phyloP scores from a whole-genome alignment of 2,888 invertebrate species.

The Cryptocephalus primarius region DNA sequence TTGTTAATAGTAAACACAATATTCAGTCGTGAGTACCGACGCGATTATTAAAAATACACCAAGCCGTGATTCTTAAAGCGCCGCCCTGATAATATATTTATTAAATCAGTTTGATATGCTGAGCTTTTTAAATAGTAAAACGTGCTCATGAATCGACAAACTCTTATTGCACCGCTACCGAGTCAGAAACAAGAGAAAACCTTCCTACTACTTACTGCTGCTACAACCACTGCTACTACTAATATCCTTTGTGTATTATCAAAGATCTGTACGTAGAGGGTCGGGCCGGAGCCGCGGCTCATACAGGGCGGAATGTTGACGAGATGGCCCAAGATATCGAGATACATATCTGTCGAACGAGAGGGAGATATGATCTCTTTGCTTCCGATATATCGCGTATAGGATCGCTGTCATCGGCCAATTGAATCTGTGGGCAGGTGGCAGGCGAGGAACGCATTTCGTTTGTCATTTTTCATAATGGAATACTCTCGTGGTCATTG shows the following conservation, averaged over 20 bases:
- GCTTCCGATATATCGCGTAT: constrained; percentile 12
- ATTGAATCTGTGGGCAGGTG: constrained; percentile 12
- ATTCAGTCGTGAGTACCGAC: no score
- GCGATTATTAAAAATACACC: no score
- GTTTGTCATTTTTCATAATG: constrained; percentile 2
- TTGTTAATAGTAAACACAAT: no score
- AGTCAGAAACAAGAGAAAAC: no score
- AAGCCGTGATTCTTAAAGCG: no score
- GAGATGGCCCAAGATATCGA: constrained; percentile 1
- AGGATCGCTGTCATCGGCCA: constrained; percentile 13
- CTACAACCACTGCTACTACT: constrained; percentile 1
- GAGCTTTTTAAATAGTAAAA: no score
- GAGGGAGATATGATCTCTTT: constrained; percentile 13
- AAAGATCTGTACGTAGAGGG: constrained; percentile 2
- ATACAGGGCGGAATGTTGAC: constrained; percentile 7
- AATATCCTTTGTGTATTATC: constrained; percentile 5
- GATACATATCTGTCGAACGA: constrained; percentile 8
- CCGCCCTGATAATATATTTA: no score
- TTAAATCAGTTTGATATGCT: no score
- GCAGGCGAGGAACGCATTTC: constrained; percentile 5
- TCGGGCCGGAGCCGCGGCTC: constrained; percentile 1
- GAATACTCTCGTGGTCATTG: not conserved
- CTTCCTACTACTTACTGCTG: no score
- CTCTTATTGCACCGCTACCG: no score
- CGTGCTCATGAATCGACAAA: no score